Evolutionary conservation across 2,888 invertebrate species (phyloP).

Genomic region (Scaptomyza reducta): DNA sequence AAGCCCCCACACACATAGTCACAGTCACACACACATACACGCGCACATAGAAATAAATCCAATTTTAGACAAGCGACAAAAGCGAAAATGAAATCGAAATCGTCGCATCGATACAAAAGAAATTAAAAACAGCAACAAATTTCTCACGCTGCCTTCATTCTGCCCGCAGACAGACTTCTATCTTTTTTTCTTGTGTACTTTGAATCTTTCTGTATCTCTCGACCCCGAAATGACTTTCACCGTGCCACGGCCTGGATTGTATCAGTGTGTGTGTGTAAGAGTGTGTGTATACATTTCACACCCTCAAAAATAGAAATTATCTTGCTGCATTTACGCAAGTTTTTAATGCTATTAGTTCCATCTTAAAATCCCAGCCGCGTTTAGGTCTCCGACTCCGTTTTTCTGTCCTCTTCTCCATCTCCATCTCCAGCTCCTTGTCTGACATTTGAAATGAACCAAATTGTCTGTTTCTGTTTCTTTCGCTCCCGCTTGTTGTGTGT

Average conservation of each 20-base stretch:
- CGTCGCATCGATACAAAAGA: constrained; percentile 70
- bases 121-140: constrained; percentile 78
- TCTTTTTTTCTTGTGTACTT: constrained; percentile 36
- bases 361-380: constrained; percentile 68
- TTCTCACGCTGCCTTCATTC: constrained; percentile 71
- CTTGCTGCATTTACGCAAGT: constrained; percentile 79
- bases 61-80: constrained; percentile 57
- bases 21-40: constrained; percentile 7
- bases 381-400: constrained; percentile 17
- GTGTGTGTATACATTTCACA: constrained; percentile 72
- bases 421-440: constrained; percentile 43
- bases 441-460: constrained; percentile 78
- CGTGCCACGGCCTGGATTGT: constrained; percentile 35
- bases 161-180: constrained; percentile 38
- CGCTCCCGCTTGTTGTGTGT: constrained; percentile 60
- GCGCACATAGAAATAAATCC: constrained; percentile 42
- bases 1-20: constrained; percentile 17
- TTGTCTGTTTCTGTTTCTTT: constrained; percentile 68
- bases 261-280: constrained; percentile 19
- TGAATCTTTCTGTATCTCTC: constrained; percentile 51
- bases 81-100: constrained; percentile 54
- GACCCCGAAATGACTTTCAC: constrained; percentile 78
- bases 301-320: constrained; percentile 81
- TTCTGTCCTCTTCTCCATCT: constrained; percentile 24
- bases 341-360: constrained; percentile 81